phyloP scores from a whole-genome alignment of 2,113 vertebrate genomes.

The Struthidea cinerea region DNA sequence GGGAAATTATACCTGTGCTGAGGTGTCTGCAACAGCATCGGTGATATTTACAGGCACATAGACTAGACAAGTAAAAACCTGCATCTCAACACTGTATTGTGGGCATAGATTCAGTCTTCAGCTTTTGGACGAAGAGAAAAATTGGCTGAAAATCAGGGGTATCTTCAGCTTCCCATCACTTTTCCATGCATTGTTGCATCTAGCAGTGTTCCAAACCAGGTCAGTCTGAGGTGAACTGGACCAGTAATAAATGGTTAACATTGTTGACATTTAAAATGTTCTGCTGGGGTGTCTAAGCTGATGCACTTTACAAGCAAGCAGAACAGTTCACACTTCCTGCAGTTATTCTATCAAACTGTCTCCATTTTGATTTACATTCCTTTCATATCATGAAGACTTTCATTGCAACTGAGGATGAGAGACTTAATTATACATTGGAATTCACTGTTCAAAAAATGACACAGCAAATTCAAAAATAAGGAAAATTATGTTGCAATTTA shows the following conservation, averaged over 20 bases:
- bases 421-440: slow-evolving; percentile 11
- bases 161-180: neutral
- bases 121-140: neutral
- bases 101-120: neutral
- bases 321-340: neutral
- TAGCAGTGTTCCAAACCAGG: neutral
- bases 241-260: neutral
- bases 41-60: neutral
- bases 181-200: neutral
- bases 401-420: neutral
- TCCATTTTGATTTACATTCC: slow-evolving; percentile 18
- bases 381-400: neutral
- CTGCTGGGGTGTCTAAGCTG: neutral
- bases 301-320: neutral
- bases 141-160: neutral
- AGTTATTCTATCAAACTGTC: neutral
- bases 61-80: neutral
- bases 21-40: neutral
- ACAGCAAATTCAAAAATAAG: slow-evolving; percentile 30
- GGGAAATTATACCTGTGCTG: neutral
- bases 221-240: neutral
- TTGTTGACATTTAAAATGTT: neutral
- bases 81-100: neutral
- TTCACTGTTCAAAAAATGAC: neutral
- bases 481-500: neutral